Base-by-base conservation (phyloP, 1,140 invertebrate species). In the Drosophila pachea region DNA sequence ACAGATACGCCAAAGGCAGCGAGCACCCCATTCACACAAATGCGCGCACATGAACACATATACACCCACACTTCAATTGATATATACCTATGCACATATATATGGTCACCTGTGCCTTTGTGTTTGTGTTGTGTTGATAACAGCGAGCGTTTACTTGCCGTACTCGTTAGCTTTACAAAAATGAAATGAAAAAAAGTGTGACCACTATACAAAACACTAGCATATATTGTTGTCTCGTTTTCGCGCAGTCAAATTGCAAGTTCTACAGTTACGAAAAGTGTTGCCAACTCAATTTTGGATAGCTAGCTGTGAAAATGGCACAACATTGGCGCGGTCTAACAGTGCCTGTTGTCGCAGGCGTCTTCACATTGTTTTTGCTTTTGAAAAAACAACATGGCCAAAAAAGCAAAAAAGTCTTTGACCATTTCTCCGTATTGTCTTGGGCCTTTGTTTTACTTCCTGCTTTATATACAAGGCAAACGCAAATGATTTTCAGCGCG, bases 241-340 rank as follows among this genome's bases (percentile, higher is more conserved):
- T 47, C 7, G 16, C 72, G n/a, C 35, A 73, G 47, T 71, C 52
- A 55, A 69, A 70, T 63, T 33, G 59, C 48, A 47, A 54, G 42
- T 31, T 52, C 29, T 53, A 53, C 54, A 48, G 11, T 53, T 53
- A 47, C 29, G 32, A 35, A 36, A 16, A 72, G 81, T 76, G 81
- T 83, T 83, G 78, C 78, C 78, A 83, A 86, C 78, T 86, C 73
- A 73, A 68, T 76, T 76, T 72, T 55, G 12, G 14, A 67, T 40
- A 48, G 63, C 63, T 67, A 54, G 63, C 48, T 66, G 53, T 33
- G 38, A 47, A 53, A 70, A 70, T 66, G 64, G 47, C 50, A 68
- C 45, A 67, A 71, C 63, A 78, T 83, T 83, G 65, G 76, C 81
- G 78, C 78, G 78, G 71, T 69, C 43, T 76, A 73, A 86, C 68